A percentile compares a stretch with the other conserved stretches of the same genome.
Evolutionary conservation across 2,888 invertebrate genomes (phyloP).

Genomic region (Xestia c-nigrum): DNA sequence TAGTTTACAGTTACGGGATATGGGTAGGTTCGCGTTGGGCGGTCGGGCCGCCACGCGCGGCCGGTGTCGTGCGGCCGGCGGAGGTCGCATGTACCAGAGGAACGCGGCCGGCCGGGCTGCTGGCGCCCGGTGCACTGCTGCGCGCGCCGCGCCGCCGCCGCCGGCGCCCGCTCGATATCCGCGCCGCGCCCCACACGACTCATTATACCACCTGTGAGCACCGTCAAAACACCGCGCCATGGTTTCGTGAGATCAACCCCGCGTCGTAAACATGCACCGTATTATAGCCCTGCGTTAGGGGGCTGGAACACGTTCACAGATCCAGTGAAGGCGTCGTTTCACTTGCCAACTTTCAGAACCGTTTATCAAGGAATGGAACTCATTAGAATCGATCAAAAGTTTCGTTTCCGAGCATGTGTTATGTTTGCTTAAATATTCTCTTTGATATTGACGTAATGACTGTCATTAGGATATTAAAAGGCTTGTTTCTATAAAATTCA

Average conservation of each 20-base stretch:
- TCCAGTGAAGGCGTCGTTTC: slow-evolving; percentile 35
- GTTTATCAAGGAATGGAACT: slow-evolving; percentile 51
- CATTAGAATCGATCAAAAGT: slow-evolving; percentile 52
- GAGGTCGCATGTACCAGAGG: slow-evolving; percentile 74
- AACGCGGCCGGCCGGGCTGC: slow-evolving; percentile 81
- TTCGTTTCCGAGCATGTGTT: slow-evolving; percentile 35
- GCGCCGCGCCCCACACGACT: slow-evolving; percentile 84
- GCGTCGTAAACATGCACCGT: slow-evolving; percentile 62
- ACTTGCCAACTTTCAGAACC: slow-evolving; percentile 34
- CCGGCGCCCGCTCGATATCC: slow-evolving; percentile 79
- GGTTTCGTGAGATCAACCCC: slow-evolving; percentile 72
- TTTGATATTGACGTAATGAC: slow-evolving; percentile 39
- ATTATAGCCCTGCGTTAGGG: slow-evolving; percentile 48
- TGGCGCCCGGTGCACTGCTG: slow-evolving; percentile 80
- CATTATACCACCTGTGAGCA: slow-evolving; percentile 88
- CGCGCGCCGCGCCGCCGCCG: slow-evolving; percentile 81
- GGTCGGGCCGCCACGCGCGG: slow-evolving; percentile 77
- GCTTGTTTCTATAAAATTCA: background rate
- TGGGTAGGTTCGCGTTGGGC: slow-evolving; percentile 75
- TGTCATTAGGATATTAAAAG: slow-evolving; percentile 34
- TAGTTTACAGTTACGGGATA: slow-evolving; percentile 66
- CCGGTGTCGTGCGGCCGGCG: slow-evolving; percentile 73
- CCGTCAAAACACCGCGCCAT: slow-evolving; percentile 87
- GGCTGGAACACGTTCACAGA: slow-evolving; percentile 50
- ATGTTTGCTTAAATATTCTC: slow-evolving; percentile 38